Evolutionary conservation across 53 echinoderm and acorn worm species (phyloP), one percentile per base, ranked within the genome.

Genomic region (Antedon mediterranea): DNA sequence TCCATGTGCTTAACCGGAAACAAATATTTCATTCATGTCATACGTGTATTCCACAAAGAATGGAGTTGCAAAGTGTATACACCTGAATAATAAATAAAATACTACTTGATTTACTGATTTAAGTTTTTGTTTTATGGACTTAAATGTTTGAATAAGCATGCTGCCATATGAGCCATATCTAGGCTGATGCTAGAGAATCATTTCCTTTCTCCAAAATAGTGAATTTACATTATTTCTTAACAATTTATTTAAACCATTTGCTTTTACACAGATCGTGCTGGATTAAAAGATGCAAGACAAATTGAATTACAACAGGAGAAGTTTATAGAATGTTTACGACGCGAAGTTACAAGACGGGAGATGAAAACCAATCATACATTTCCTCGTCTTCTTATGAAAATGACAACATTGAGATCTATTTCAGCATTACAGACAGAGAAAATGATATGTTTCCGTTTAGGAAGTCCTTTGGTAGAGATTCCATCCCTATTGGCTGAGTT

Each of bases 351-450:
- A 33, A 73, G 90, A 5, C 84, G 85, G 15, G 90, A 90, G 13
- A 75, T 87, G 15, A 82, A 80, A 31, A 90, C 90, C 71, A 82
- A 83, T 32, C 85, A 89, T 26, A 84, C 86, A 18, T 89, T 92
- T 82, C 32, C 70, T 0, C 76, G 71, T 30, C 43, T 86, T n/a
- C 73, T 97, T n/a, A 90, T 97, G 92, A 92, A 86, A 30, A 78
- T 98, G 30, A 78, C 85, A 0, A 84, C 73, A 0, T 85, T 98
- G 30, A 84, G 92, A 9, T 98, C 98, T 34, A 90, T 88, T 73
- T 92, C 98, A 3, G 84, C 92, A 33, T 73, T 98, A 28, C 92
- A 98, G 79, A 84, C 84, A 43, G 98, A 98, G 76, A 87, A 86
- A 3, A 79, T 90, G 75, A 82, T 92, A 28, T 74, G 88, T 30